Conservation (phyloP, 2,888 invertebrate genomes). For the Ophion ellenae region DNA sequence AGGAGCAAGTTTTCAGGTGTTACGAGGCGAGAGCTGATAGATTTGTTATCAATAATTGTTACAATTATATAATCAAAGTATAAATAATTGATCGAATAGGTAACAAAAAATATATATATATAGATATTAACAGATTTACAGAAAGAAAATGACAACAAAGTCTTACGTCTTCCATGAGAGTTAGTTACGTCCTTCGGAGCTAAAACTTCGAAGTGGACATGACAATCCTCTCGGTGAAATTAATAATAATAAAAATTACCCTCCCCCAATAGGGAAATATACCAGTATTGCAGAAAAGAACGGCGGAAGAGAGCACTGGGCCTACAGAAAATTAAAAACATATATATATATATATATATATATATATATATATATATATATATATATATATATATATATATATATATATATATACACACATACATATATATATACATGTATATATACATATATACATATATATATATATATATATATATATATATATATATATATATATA, state of each 20-base stretch:
- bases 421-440: conserved; percentile 61
- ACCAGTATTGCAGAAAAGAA: not conserved
- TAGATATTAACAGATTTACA: conserved; percentile 42
- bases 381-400: conserved; percentile 61
- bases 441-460: not conserved
- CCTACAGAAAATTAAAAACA: not conserved
- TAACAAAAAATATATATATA: conserved; percentile 23
- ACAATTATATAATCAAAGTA: conserved; percentile 74
- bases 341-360: conserved; percentile 34
- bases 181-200: conserved; percentile 57
- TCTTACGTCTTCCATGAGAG: conserved; percentile 80
- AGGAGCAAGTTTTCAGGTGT: conserved; percentile 64
- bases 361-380: conserved; percentile 47
- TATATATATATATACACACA: conserved; percentile 45
- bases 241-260: conserved; percentile 29
- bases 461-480: conserved; percentile 14
- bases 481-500: conserved; percentile 52
- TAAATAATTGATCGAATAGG: conserved; percentile 67
- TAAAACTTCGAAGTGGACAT: conserved; percentile 21
- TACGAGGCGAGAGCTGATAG: conserved; percentile 69
- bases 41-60: conserved; percentile 71
- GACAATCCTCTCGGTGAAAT: conserved; percentile 30
- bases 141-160: conserved; percentile 75
- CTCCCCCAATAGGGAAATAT: not conserved
- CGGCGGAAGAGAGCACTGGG: not conserved